Base-by-base conservation (phyloP, 2,888 invertebrate species). In the Harpalus rufipes region DNA sequence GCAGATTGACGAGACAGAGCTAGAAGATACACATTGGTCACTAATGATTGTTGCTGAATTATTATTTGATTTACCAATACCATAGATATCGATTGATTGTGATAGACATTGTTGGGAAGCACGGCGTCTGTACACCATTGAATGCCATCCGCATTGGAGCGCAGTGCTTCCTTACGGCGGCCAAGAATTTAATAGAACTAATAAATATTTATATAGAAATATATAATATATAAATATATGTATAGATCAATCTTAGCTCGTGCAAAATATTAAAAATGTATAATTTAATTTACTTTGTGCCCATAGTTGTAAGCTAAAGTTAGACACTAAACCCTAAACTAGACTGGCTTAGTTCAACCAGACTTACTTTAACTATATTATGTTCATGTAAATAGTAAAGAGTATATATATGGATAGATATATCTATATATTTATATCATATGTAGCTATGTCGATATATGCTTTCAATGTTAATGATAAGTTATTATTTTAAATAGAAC, bases 291-390 rank as follows among this genome's bases (percentile, higher is more conserved):
- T 90, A 90, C 90, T 90, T 89, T 91, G 91, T 91, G 91, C 91
- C 91, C 91, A 91, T 91, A 91, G 91, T 91, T 91, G 85, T 90
- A 91, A 91, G 91, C 91, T 91, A 91, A 90, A 87, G 89, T 88
- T 89, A 89, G 89, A 89, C 89, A 86, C 87, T 87, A 87, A 87
- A 86, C 86, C 86, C 85, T 85, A 87, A 86, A 80, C 86, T 86
- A 86, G 85, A 78, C 86, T 81, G 84, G 80, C 74, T 74, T 41
- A 74, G 68, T 81, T 74, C 78, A 81, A 83, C 83, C 80, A 85
- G 83, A 41, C 58, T 72, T 86, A 81, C 63, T 76, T 85, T 83
- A 83, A 85, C 85, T 85, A 82, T 85, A 85, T 86, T 80, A 78
- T 86, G 80, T 86, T 86, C 68, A 88, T 89, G 89, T 90, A 90